These are phyloP conservation scores for Panthera tigris DNA, from an alignment of 2,113 vertebrate genomes.

Conservation along the genomic window DNA sequence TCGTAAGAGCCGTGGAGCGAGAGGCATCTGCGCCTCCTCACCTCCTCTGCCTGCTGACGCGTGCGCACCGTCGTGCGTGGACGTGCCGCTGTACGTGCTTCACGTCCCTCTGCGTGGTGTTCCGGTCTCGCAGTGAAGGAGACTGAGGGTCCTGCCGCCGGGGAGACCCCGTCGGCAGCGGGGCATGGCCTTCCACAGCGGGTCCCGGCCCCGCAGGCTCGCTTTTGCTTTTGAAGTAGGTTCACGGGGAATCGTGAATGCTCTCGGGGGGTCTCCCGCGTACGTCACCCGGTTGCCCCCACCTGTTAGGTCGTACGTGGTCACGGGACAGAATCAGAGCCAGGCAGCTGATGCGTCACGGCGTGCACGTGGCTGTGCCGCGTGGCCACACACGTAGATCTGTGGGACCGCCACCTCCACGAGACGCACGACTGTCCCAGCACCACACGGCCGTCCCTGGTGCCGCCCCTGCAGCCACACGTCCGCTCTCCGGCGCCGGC, in stretches of 20 bases:
- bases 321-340: fast-evolving
- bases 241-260: background rate
- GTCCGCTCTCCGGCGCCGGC: fast-evolving
- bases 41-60: background rate
- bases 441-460: background rate
- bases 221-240: background rate
- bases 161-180: fast-evolving
- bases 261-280: background rate
- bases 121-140: background rate
- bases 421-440: fast-evolving
- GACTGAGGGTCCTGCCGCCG: fast-evolving
- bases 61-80: background rate
- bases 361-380: fast-evolving
- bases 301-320: fast-evolving
- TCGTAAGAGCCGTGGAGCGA: fast-evolving
- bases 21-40: background rate
- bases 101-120: no score
- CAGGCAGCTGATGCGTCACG: fast-evolving
- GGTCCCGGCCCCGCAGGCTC: background rate
- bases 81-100: no score
- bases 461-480: background rate
- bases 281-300: fast-evolving
- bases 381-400: no score
- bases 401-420: background rate
- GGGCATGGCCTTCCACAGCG: background rate